These are phyloP conservation scores for Aplodontia rufa DNA, from an alignment of 2,113 vertebrate species.

Conservation along the genomic window DNA sequence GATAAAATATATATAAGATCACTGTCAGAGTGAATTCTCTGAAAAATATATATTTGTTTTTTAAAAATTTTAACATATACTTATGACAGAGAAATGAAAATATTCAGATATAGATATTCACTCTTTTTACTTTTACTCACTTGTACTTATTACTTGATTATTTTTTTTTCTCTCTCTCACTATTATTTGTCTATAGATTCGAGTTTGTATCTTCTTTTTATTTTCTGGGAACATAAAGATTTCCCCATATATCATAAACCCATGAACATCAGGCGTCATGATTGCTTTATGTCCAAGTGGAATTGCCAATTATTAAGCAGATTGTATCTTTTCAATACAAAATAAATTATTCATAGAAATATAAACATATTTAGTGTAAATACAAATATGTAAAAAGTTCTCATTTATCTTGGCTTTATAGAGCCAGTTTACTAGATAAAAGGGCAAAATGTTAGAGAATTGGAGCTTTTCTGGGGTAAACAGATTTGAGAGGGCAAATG, in stretches of 20 bases:
- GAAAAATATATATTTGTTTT: slow-evolving; percentile 4
- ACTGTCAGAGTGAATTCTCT: neutral
- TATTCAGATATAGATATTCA: neutral
- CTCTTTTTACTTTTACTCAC: neutral
- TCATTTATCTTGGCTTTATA: neutral
- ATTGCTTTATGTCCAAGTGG: neutral
- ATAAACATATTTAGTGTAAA: neutral
- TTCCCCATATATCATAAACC: neutral
- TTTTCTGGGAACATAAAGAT: neutral
- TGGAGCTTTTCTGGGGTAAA: neutral
- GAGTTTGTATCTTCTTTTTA: neutral
- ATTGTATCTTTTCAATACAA: neutral
- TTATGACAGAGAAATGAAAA: neutral
- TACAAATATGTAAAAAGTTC: neutral
- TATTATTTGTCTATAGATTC: neutral
- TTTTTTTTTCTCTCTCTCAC: neutral
- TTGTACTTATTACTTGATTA: neutral
- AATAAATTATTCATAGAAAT: neutral
- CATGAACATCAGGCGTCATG: neutral
- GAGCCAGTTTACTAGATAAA: neutral
- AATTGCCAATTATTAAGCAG: neutral
- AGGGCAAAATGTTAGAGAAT: neutral
- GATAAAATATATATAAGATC: neutral
- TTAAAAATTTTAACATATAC: neutral
- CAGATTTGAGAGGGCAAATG: neutral